A percentile compares a stretch with the other conserved stretches of the same genome.
phyloP scores from a whole-genome alignment of 2,797 vertebrate genomes.

The Eulemur rubriventer region DNA sequence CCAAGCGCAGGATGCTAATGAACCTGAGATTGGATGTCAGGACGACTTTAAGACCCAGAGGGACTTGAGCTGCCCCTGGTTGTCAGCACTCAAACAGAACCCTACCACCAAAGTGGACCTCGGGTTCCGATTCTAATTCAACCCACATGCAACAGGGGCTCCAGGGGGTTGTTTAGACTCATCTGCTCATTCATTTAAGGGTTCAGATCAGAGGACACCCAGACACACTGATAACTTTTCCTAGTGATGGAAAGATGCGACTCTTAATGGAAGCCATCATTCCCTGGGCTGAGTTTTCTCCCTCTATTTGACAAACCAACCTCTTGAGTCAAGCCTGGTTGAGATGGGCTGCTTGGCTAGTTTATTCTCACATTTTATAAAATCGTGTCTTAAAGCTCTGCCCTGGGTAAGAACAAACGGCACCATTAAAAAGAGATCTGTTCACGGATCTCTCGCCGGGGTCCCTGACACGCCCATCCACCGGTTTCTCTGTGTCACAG shows the following conservation, averaged over 20 bases:
- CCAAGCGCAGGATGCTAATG: neutral
- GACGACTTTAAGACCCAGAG: neutral
- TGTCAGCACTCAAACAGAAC: accelerated
- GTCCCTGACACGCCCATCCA: accelerated
- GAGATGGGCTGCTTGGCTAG: neutral
- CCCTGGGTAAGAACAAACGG: neutral
- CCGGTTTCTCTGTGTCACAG: neutral
- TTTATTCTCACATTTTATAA: neutral
- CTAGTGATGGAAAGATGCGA: neutral
- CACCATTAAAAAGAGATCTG: neutral
- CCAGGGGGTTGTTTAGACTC: too few species aligned
- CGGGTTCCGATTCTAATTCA: neutral
- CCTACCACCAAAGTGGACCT: accelerated
- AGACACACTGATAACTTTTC: neutral
- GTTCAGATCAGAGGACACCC: neutral
- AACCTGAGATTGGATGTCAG: neutral
- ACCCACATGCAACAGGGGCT: too few species aligned
- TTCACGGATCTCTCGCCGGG: neutral
- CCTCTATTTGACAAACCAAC: neutral
- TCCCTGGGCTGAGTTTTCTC: neutral
- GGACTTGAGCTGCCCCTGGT: too few species aligned
- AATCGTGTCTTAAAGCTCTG: neutral
- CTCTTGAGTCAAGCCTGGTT: neutral
- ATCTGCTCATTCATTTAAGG: neutral
- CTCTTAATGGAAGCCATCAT: neutral